A percentile compares a stretch with the other conserved stretches of the same genome.
These are phyloP conservation scores for Jacana jacana DNA, from an alignment of 2,113 vertebrate genomes.

Conservation along the genomic window DNA sequence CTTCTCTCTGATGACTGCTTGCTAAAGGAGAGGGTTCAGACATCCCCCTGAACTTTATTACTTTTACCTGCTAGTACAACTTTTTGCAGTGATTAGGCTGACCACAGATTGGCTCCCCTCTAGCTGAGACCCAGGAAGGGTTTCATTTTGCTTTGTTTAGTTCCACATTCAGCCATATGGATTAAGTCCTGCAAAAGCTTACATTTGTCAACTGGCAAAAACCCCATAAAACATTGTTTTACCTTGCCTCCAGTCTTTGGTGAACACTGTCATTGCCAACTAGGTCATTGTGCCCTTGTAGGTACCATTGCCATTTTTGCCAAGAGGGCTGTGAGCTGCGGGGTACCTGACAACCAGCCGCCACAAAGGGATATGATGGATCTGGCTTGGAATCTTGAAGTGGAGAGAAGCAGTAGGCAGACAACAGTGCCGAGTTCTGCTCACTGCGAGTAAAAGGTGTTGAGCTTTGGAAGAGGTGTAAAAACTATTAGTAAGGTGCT, in stretches of 20 bases:
- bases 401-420: background rate
- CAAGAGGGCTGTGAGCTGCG: background rate
- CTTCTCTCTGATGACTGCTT: background rate
- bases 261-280: background rate
- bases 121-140: background rate
- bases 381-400: background rate
- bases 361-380: background rate
- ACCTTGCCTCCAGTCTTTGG: background rate
- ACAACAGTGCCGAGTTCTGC: background rate
- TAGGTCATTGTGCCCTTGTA: background rate
- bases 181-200: background rate
- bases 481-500: background rate
- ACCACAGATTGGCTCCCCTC: background rate
- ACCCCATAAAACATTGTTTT: background rate
- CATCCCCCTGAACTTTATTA: background rate
- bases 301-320: background rate
- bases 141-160: background rate
- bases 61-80: background rate
- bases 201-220: conserved; percentile 3
- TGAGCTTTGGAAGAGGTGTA: background rate
- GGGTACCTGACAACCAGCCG: background rate
- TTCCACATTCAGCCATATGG: background rate
- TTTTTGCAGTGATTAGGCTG: background rate
- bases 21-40: background rate
- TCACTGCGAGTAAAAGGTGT: background rate